phyloP scores from a whole-genome alignment of 2,888 invertebrate genomes.

The Drosophila algonquin region DNA sequence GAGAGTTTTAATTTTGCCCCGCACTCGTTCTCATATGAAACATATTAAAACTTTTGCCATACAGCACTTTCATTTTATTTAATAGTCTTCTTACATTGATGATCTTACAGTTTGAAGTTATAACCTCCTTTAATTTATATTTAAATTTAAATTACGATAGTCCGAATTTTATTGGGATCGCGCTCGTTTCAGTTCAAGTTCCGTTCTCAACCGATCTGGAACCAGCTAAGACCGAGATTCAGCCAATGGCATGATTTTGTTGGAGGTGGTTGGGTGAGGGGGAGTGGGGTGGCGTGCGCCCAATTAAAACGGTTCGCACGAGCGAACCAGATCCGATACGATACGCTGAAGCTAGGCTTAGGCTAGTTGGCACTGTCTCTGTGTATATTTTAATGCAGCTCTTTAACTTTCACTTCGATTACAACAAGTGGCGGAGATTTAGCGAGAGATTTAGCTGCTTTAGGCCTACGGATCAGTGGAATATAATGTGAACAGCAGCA shows the following conservation, averaged over 20 bases:
- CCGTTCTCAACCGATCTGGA: conserved; percentile 11
- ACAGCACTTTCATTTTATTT: too few relatives aligned
- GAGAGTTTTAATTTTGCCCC: too few relatives aligned
- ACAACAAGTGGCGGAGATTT: conserved; percentile 14
- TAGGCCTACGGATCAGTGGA: not conserved
- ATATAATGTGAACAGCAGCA: conserved; percentile 24
- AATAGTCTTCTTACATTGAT: too few relatives aligned
- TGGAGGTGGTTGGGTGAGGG: not conserved
- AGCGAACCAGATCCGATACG: conserved; percentile 25
- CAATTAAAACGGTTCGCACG: conserved; percentile 29
- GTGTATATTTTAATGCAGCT: conserved; percentile 40
- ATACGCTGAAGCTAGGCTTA: conserved; percentile 19
- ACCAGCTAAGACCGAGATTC: conserved; percentile 16
- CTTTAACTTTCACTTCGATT: conserved; percentile 47
- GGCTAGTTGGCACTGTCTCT: conserved; percentile 43
- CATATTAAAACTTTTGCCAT: too few relatives aligned
- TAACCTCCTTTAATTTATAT: not conserved
- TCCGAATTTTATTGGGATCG: not conserved
- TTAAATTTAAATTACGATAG: not conserved
- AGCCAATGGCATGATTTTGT: too few relatives aligned
- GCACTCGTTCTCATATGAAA: too few relatives aligned
- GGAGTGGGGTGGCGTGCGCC: conserved; percentile 2
- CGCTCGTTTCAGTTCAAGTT: not conserved
- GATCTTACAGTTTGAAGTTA: too few relatives aligned
- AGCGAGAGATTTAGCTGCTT: not conserved